These are phyloP conservation scores for Halcyon malimbica DNA, from an alignment of 2,113 vertebrate species.

Conservation along the genomic window DNA sequence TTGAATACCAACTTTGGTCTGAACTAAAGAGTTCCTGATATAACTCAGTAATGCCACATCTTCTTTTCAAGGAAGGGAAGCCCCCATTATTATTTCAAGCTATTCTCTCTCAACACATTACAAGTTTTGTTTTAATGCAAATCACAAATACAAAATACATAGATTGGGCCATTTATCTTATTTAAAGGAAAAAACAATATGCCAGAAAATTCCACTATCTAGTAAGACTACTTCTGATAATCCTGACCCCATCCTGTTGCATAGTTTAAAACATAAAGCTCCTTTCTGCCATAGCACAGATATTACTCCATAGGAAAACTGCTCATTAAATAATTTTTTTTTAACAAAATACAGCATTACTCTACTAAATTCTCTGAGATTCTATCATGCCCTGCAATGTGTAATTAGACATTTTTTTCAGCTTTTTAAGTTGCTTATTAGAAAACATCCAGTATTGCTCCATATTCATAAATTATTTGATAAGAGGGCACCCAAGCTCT, in stretches of 20 bases:
- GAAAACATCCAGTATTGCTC: background rate
- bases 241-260: background rate
- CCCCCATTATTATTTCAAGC: constrained; percentile 1
- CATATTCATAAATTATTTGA: background rate
- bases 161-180: background rate
- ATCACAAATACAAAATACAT: background rate
- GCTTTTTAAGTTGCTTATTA: background rate
- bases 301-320: background rate
- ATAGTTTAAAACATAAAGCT: background rate
- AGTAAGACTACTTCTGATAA: background rate
- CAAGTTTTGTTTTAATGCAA: constrained; percentile 14
- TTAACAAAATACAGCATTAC: background rate
- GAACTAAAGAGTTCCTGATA: constrained; percentile 6
- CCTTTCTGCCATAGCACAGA: background rate
- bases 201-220: background rate
- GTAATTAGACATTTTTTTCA: background rate
- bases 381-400: background rate
- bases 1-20: background rate
- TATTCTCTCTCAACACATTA: background rate
- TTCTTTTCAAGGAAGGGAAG: constrained; percentile 28
- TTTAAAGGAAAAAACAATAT: background rate
- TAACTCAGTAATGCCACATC: constrained; percentile 15
- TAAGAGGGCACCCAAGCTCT: background rate
- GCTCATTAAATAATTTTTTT: background rate
- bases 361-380: background rate